These are phyloP conservation scores for Drosophila mojavensis DNA, from an alignment of 1,140 invertebrate species.

Conservation along the genomic window DNA sequence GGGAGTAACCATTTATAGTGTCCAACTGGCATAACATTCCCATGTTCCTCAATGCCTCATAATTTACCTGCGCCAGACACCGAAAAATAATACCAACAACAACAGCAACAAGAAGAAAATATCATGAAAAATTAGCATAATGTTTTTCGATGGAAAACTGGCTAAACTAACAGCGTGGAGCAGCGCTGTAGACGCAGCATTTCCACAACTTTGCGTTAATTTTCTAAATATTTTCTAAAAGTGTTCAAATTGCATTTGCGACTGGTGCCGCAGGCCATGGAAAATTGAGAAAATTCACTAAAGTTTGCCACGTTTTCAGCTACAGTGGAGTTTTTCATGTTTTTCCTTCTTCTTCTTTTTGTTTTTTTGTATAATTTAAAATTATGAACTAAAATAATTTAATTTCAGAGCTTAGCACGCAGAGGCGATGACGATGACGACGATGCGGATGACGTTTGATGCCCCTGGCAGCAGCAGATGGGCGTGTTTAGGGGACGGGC, in stretches of 20 bases:
- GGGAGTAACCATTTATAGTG: neutral
- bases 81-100: slow-evolving; percentile 5
- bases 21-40: slow-evolving; percentile 12
- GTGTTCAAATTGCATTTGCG: slow-evolving; percentile 70
- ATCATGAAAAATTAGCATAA: slow-evolving; percentile 65
- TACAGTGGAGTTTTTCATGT: slow-evolving; percentile 65
- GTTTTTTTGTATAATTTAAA: slow-evolving; percentile 68
- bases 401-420: slow-evolving; percentile 75
- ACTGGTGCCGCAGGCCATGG: slow-evolving; percentile 50
- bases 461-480: slow-evolving; percentile 23
- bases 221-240: slow-evolving; percentile 81
- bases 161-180: slow-evolving; percentile 42
- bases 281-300: slow-evolving; percentile 34
- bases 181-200: slow-evolving; percentile 56
- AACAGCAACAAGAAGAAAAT: neutral
- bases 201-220: slow-evolving; percentile 81
- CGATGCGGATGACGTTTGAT: slow-evolving; percentile 15
- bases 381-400: slow-evolving; percentile 82
- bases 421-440: slow-evolving; percentile 42
- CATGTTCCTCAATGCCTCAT: slow-evolving; percentile 16
- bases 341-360: slow-evolving; percentile 73
- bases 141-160: slow-evolving; percentile 55
- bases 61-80: slow-evolving; percentile 21
- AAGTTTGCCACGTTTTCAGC: slow-evolving; percentile 51
- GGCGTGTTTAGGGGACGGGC: neutral